Evolutionary conservation across 2,113 vertebrate genomes (phyloP).

Genomic region (Dasyornis broadbenti): DNA sequence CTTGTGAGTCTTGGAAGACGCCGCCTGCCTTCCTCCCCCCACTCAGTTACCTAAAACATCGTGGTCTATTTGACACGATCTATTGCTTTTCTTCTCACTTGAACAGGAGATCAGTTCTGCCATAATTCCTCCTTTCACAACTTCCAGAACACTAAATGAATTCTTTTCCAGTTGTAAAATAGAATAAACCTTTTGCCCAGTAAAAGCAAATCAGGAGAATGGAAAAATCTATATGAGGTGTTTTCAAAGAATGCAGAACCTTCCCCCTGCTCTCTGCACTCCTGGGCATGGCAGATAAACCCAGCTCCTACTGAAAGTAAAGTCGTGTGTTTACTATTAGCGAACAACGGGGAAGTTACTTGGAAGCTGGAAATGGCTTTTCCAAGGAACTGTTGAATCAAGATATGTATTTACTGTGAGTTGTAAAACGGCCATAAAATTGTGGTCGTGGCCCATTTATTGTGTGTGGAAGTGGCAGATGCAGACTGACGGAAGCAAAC

Average conservation of each 20-base stretch:
- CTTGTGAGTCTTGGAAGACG: background rate
- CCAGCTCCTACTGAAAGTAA: background rate
- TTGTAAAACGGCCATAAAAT: background rate
- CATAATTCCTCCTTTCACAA: background rate
- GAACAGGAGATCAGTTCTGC: background rate
- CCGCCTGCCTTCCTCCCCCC: background rate
- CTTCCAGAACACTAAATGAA: background rate
- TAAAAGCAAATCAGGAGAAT: background rate
- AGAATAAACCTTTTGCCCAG: background rate
- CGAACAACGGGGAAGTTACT: accelerated
- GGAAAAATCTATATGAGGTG: background rate
- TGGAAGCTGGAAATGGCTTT: background rate
- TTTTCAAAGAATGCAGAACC: background rate
- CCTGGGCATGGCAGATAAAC: background rate
- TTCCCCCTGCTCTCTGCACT: background rate
- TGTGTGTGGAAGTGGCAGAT: background rate
- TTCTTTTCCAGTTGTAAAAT: background rate
- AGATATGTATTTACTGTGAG: background rate
- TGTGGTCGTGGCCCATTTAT: background rate
- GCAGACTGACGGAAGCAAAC: background rate
- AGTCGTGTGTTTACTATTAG: background rate
- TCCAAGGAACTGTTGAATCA: background rate
- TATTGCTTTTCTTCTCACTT: background rate
- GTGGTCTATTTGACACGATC: background rate
- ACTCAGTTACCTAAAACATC: background rate